Evolutionary conservation across 1,140 invertebrate genomes (phyloP).

Genomic region (Lasioglossum baleicum): DNA sequence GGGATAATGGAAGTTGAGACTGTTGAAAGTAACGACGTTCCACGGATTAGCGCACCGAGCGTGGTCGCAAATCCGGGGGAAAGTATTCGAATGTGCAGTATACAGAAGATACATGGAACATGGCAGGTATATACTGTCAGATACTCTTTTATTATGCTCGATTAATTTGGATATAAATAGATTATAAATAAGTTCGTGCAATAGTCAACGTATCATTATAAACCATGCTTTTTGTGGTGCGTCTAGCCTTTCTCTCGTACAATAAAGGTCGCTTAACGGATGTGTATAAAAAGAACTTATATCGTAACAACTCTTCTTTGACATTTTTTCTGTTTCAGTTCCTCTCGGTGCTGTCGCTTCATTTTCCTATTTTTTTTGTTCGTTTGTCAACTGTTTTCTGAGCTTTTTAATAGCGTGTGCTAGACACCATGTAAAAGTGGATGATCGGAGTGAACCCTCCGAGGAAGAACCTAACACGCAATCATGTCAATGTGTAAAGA

Average conservation of each 20-base stretch:
- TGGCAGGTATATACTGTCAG: slow-evolving; percentile 30
- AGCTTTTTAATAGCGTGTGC: neutral
- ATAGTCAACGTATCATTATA: slow-evolving; percentile 45
- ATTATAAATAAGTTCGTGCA: slow-evolving; percentile 47
- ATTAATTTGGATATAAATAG: slow-evolving; percentile 52
- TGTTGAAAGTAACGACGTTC: too few relatives aligned
- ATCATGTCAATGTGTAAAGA: neutral
- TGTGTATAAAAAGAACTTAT: slow-evolving; percentile 17
- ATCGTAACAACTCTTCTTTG: slow-evolving; percentile 3
- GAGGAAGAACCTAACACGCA: neutral
- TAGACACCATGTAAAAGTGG: neutral
- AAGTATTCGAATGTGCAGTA: too few relatives aligned
- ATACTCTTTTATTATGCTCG: slow-evolving; percentile 52
- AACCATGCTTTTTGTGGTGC: slow-evolving; percentile 44
- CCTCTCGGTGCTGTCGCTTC: neutral
- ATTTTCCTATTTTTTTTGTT: too few relatives aligned
- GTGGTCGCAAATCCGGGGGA: too few relatives aligned
- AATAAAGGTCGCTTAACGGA: slow-evolving; percentile 24
- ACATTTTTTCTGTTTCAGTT: slow-evolving; percentile 4
- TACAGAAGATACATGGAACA: neutral
- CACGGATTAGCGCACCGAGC: too few relatives aligned
- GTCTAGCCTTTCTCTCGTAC: slow-evolving; percentile 33
- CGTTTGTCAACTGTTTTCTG: too few relatives aligned
- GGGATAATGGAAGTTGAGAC: too few relatives aligned
- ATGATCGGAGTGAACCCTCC: too few relatives aligned